Evolutionary conservation across 1,140 invertebrate species (phyloP), one percentile per base, ranked within the genome.

Genomic region (Diuraphis noxia): DNA sequence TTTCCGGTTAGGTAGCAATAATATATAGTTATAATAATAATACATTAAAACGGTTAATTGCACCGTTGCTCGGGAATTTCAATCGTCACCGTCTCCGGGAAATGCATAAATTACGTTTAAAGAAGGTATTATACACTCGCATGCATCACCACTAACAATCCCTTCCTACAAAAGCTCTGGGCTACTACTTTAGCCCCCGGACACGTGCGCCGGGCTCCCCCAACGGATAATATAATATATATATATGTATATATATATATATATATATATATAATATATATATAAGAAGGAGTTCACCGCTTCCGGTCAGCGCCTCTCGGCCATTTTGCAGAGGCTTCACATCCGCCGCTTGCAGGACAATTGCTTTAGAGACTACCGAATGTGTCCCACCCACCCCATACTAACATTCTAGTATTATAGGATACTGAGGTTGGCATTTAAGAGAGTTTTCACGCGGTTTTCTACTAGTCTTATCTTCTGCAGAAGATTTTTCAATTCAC

Each of bases 31-130:
- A 56, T 56, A 49, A 49, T 49, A 49, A 56, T 56, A 56, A n/a
- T 17, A 17, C 56, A n/a, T 72, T 72, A 72, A 72, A 72, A 72
- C 56, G 4, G 36, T 85, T 46, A 85, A 85, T 46, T 46, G 41
- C 6, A 34, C n/a, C 9, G 34, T 34, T 5, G 19, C 34, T 21
- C 34, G n/a, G 46, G 85, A 87, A 52, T 36, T 52, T 52, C 43
- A 52, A 87, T 87, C 85, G 85, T 52, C 46, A n/a, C 43, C 41
- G n/a, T 87, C 34, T 36, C 85, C 85, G 85, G 43, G 21, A 52
- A 87, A 52, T 25, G 46, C 85, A 87, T 87, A 87, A 87, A 87
- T 87, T 87, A 87, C 85, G 13, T 52, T 52, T 52, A 36, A 72
- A 72, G 56, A 72, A n/a, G 23, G 52, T 34, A 87, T 52, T 52